These are phyloP conservation scores for Zaprionus bogoriensis DNA, from an alignment of 2,888 invertebrate genomes.

Conservation along the genomic window DNA sequence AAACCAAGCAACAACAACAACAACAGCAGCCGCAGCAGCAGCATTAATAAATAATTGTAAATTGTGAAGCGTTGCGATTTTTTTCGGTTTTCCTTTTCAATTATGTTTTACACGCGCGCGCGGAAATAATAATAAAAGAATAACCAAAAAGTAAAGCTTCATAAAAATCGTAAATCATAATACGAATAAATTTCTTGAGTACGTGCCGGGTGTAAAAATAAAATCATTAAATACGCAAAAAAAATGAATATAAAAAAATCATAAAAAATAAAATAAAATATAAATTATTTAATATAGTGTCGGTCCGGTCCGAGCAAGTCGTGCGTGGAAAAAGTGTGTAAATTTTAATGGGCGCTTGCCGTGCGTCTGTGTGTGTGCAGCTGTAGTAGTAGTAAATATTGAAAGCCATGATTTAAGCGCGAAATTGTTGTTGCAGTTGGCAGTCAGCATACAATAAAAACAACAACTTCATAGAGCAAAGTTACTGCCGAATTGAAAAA, in stretches of 20 bases:
- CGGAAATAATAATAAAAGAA: slow-evolving; percentile 12
- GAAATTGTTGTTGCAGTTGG: slow-evolving; percentile 24
- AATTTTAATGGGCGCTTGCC: slow-evolving; percentile 40
- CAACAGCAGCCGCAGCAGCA: slow-evolving; percentile 7
- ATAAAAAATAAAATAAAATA: slow-evolving; percentile 26
- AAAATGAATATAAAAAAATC: slow-evolving; percentile 15
- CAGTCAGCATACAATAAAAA: slow-evolving; percentile 8
- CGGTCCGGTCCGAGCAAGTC: slow-evolving; percentile 18
- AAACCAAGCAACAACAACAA: not conserved
- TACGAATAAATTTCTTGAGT: slow-evolving; percentile 33
- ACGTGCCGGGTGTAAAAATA: slow-evolving; percentile 42
- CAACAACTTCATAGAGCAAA: slow-evolving; percentile 2
- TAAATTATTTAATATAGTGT: slow-evolving; percentile 18
- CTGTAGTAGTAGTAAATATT: slow-evolving; percentile 42
- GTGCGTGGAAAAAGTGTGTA: slow-evolving; percentile 55
- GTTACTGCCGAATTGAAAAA: slow-evolving; percentile 21
- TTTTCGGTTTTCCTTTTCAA: slow-evolving; percentile 24
- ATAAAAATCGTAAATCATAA: slow-evolving; percentile 38
- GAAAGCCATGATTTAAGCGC: slow-evolving; percentile 47
- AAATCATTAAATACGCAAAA: slow-evolving; percentile 22
- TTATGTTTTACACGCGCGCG: slow-evolving; percentile 28
- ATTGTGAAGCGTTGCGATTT: slow-evolving; percentile 30
- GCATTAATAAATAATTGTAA: slow-evolving; percentile 10
- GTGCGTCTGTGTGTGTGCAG: slow-evolving; percentile 7
- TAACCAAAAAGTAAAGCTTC: slow-evolving; percentile 19